A percentile compares a stretch with the other conserved stretches of the same genome.
Conservation (phyloP, 2,888 invertebrate species). For the Drosophila nr. perissopoda region DNA sequence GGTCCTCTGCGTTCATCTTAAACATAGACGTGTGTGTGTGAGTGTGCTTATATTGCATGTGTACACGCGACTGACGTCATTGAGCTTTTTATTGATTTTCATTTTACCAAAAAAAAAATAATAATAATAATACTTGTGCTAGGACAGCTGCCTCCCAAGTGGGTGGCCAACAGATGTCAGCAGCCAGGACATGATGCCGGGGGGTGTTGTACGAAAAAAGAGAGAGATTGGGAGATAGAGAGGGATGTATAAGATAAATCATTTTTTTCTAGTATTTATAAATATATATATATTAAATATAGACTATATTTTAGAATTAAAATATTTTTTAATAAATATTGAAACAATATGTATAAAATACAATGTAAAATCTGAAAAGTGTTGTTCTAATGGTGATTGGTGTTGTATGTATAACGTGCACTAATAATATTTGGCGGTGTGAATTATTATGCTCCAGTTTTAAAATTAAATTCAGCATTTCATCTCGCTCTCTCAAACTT, state of each 20-base stretch:
- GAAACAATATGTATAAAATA: not conserved
- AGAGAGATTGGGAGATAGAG: not conserved
- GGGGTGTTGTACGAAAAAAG: not conserved
- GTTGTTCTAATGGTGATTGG: not conserved
- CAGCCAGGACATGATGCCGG: slow-evolving; percentile 1
- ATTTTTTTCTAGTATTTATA: no score
- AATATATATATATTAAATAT: no score
- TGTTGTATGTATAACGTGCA: not conserved
- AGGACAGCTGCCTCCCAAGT: slow-evolving; percentile 24
- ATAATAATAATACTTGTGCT: slow-evolving; percentile 28
- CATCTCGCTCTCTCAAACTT: no score
- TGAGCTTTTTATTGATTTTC: slow-evolving; percentile 83
- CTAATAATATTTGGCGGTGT: not conserved
- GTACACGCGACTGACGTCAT: slow-evolving; percentile 80
- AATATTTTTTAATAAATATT: no score
- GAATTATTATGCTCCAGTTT: not conserved
- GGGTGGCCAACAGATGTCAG: slow-evolving; percentile 62
- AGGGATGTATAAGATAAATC: not conserved
- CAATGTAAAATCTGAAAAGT: not conserved
- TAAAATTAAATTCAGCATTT: no score
- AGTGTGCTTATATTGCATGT: slow-evolving; percentile 35
- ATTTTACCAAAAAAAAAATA: slow-evolving; percentile 52
- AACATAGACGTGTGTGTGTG: slow-evolving; percentile 29
- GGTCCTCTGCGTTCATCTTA: slow-evolving; percentile 45
- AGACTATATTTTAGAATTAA: no score